Evolutionary conservation across 2,888 invertebrate genomes (phyloP).

Genomic region (Drosophila sordidapex): DNA sequence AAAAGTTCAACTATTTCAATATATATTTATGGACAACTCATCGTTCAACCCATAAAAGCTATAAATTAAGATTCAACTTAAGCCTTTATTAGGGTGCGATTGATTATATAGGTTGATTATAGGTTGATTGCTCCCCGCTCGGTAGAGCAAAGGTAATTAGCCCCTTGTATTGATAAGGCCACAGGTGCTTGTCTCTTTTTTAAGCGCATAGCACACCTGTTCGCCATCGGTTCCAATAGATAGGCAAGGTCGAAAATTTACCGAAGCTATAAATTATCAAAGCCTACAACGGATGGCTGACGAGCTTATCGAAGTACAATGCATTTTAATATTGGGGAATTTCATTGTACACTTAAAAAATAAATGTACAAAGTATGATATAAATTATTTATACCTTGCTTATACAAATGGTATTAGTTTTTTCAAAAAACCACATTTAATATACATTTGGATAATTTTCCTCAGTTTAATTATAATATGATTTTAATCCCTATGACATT

Average conservation of each 20-base stretch:
- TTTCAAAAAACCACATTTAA: background rate
- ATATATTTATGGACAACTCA: slow-evolving; percentile 18
- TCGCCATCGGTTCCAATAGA: slow-evolving; percentile 12
- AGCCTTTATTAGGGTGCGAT: slow-evolving; percentile 43
- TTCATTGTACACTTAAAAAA: slow-evolving; percentile 40
- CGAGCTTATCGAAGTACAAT: slow-evolving; percentile 39
- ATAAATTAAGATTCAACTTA: slow-evolving; percentile 40
- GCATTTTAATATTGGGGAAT: slow-evolving; percentile 17
- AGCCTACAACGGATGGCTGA: slow-evolving; percentile 10
- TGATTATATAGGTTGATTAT: slow-evolving; percentile 32
- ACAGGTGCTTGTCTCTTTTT: too few relatives aligned
- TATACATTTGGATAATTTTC: background rate
- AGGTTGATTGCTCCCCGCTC: slow-evolving; percentile 23
- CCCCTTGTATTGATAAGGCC: slow-evolving; percentile 27
- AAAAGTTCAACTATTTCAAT: background rate
- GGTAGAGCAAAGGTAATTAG: slow-evolving; percentile 43
- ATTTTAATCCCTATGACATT: background rate
- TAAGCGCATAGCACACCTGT: slow-evolving; percentile 56
- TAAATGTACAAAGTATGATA: background rate
- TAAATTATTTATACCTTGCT: background rate
- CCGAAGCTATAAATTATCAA: slow-evolving; percentile 36
- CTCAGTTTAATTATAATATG: background rate
- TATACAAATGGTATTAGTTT: background rate
- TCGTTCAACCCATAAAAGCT: slow-evolving; percentile 28
- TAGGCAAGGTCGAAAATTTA: slow-evolving; percentile 60